Conservation (phyloP, 2,888 invertebrate species). For the Tenthredo scrophulariae region DNA sequence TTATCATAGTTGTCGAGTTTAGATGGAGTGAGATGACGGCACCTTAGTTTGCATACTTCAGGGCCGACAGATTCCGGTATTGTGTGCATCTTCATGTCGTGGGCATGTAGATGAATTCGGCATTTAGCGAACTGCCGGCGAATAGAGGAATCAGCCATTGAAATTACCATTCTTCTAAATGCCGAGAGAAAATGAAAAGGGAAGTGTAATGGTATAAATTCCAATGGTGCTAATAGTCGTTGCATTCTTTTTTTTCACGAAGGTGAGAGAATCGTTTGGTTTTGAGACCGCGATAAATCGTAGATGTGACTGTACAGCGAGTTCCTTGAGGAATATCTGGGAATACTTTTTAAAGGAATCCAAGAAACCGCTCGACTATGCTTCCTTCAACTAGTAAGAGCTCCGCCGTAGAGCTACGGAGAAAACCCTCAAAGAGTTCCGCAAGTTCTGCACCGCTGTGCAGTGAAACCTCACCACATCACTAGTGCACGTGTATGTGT, state of each 20-base stretch:
- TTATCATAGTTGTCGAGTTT: neutral
- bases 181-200: no score
- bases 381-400: constrained; percentile 12
- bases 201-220: no score
- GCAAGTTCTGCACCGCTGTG: constrained; percentile 19
- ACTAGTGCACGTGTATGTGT: neutral
- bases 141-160: no score
- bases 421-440: constrained; percentile 51
- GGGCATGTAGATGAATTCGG: no score
- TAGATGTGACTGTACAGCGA: constrained; percentile 4
- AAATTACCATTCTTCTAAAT: no score
- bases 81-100: no score
- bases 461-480: constrained; percentile 22
- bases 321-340: constrained; percentile 19
- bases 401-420: neutral
- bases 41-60: no score
- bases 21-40: neutral
- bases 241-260: no score
- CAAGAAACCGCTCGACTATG: constrained; percentile 39
- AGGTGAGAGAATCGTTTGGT: neutral
- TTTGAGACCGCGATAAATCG: neutral
- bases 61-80: no score
- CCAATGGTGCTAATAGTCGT: no score
- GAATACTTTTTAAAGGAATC: constrained; percentile 38
- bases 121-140: no score